These are phyloP conservation scores for Atrichornis clamosus DNA, from an alignment of 2,113 vertebrate genomes.

Conservation along the genomic window DNA sequence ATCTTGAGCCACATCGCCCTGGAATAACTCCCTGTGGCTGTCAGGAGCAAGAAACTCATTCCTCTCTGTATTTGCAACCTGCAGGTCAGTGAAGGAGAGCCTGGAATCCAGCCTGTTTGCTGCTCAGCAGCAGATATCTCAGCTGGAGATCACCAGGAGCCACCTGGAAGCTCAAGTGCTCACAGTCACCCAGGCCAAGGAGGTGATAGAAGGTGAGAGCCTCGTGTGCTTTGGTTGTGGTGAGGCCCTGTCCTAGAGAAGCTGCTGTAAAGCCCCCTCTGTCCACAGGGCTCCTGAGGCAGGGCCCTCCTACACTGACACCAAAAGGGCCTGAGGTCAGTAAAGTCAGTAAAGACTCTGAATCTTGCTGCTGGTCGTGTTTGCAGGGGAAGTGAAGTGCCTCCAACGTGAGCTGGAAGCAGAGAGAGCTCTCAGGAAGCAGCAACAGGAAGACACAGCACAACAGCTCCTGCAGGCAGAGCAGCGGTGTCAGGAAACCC, in stretches of 20 bases:
- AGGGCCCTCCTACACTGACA: neutral
- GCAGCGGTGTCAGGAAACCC: neutral
- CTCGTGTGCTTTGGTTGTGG: neutral
- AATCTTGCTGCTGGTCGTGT: neutral
- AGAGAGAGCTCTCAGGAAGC: slow-evolving; percentile 45
- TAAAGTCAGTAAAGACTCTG: neutral
- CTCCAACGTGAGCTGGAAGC: slow-evolving; percentile 74
- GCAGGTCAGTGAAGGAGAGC: slow-evolving; percentile 71
- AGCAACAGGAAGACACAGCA: slow-evolving; percentile 3
- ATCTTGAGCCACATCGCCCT: neutral
- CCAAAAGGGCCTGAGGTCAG: neutral
- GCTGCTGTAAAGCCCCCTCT: neutral
- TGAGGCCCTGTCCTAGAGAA: neutral
- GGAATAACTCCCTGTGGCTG: neutral
- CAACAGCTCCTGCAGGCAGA: slow-evolving; percentile 15
- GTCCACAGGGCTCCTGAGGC: neutral
- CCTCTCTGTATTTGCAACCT: neutral
- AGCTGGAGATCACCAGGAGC: slow-evolving; percentile 69
- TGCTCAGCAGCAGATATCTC: slow-evolving; percentile 72
- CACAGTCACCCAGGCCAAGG: slow-evolving; percentile 77
- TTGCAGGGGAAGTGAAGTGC: slow-evolving; percentile 81
- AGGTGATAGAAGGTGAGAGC: slow-evolving; percentile 78
- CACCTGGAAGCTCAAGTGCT: slow-evolving; percentile 78
- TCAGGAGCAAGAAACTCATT: neutral
- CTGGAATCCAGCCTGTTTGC: slow-evolving; percentile 78